These are phyloP conservation scores for Synergus laeviventris DNA, from an alignment of 2,888 invertebrate species.

Conservation along the genomic window DNA sequence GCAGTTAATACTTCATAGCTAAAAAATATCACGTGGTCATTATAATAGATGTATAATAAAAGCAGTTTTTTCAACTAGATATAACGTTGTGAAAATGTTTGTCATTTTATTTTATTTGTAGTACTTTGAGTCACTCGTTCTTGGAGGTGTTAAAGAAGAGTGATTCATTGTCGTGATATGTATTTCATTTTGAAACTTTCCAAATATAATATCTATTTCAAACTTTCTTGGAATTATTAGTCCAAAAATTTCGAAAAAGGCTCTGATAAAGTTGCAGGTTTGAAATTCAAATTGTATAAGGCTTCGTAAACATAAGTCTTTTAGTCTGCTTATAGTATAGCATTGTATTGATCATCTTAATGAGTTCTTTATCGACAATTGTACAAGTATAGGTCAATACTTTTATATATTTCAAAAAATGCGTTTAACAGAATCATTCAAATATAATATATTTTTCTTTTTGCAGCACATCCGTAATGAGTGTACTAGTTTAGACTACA, in stretches of 20 bases:
- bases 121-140: neutral
- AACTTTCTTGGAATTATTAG: neutral
- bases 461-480: constrained; percentile 86
- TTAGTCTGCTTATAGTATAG: neutral
- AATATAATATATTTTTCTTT: constrained; percentile 49
- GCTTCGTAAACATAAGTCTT: neutral
- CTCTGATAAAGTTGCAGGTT: neutral
- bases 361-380: no score
- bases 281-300: neutral
- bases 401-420: constrained; percentile 25
- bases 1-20: neutral
- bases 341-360: no score
- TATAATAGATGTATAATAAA: neutral
- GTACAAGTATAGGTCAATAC: neutral
- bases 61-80: neutral
- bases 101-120: constrained; percentile 7
- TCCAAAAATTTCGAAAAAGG: neutral
- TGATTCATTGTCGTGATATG: neutral
- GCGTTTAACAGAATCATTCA: no score
- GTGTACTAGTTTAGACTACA: constrained; percentile 81
- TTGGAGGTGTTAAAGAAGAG: neutral
- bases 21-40: neutral
- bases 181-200: neutral
- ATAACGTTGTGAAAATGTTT: neutral
- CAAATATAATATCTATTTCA: neutral